phyloP scores from a whole-genome alignment of 2,797 vertebrate genomes.

The Glyptemys insculpta region DNA sequence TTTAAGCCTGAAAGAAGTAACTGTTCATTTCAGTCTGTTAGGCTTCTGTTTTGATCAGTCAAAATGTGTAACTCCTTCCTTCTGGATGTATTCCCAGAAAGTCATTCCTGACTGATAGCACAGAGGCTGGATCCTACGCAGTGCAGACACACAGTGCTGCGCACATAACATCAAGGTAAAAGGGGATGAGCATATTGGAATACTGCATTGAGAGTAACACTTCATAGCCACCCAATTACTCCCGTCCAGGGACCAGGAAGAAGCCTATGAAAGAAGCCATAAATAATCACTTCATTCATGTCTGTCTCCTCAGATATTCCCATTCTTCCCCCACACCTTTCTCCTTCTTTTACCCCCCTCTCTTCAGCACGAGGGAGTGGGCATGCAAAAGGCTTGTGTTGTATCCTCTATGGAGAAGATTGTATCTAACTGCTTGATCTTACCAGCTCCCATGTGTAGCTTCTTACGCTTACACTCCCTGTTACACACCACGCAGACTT shows the following conservation, averaged over 20 bases:
- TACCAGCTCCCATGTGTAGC: background rate
- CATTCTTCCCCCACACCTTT: background rate
- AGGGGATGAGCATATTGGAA: background rate
- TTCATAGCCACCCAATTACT: background rate
- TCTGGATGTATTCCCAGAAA: background rate
- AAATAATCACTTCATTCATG: background rate
- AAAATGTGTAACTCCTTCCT: background rate
- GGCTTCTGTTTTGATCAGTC: background rate
- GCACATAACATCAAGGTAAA: background rate
- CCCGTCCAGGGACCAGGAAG: background rate
- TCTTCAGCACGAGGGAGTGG: background rate
- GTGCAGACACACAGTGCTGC: background rate
- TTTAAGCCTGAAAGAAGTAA: background rate
- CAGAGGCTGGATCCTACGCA: background rate
- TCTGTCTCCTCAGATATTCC: background rate
- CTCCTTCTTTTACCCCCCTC: background rate
- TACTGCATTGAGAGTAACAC: background rate
- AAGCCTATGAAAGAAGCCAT: background rate
- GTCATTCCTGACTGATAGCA: background rate
- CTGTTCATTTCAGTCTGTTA: background rate
- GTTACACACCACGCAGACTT: background rate
- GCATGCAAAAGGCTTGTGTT: background rate
- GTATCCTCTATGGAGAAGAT: background rate
- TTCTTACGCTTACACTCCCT: background rate
- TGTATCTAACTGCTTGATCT: background rate